These are phyloP conservation scores for Hyperoplus lanceolatus DNA, from an alignment of 2,797 vertebrate genomes.

Conservation along the genomic window DNA sequence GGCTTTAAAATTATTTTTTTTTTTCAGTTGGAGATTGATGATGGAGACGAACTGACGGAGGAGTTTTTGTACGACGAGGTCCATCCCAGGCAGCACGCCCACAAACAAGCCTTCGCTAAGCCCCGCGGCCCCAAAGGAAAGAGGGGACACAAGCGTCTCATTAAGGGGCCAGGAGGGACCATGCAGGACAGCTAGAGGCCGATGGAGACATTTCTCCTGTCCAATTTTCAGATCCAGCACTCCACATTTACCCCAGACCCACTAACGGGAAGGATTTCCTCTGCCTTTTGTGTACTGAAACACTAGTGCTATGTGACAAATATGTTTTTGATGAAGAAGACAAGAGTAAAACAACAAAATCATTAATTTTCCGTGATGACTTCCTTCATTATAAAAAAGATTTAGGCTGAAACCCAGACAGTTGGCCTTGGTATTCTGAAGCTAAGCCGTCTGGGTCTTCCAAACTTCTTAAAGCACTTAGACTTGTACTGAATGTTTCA, in stretches of 20 bases:
- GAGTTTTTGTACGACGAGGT: conserved; percentile 97
- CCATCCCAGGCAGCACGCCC: conserved; percentile 95
- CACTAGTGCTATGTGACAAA: conserved; percentile 37
- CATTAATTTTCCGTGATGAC: background rate
- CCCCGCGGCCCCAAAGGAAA: conserved; percentile 97
- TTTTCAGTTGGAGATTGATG: conserved; percentile 93
- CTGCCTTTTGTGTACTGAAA: conserved; percentile 50
- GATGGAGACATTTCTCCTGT: conserved; percentile 11
- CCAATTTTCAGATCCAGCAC: conserved; percentile 27
- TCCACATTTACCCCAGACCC: conserved; percentile 17
- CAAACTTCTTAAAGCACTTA: background rate
- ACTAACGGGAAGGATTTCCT: conserved; percentile 31
- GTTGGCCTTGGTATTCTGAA: conserved; percentile 28
- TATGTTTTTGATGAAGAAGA: conserved; percentile 39
- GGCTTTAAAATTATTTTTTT: background rate
- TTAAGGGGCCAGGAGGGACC: conserved; percentile 90
- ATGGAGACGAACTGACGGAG: conserved; percentile 93
- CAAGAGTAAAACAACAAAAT: background rate
- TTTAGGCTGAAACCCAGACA: conserved; percentile 2
- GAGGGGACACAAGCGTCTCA: conserved; percentile 96
- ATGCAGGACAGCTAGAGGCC: conserved; percentile 88
- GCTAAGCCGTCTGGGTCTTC: conserved; percentile 28
- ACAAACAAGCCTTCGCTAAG: conserved; percentile 97
- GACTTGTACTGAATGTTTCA: conserved; percentile 42
- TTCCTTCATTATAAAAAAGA: conserved; percentile 12